Evolutionary conservation across 2,888 invertebrate genomes (phyloP).

Genomic region (Macaria liturata): DNA sequence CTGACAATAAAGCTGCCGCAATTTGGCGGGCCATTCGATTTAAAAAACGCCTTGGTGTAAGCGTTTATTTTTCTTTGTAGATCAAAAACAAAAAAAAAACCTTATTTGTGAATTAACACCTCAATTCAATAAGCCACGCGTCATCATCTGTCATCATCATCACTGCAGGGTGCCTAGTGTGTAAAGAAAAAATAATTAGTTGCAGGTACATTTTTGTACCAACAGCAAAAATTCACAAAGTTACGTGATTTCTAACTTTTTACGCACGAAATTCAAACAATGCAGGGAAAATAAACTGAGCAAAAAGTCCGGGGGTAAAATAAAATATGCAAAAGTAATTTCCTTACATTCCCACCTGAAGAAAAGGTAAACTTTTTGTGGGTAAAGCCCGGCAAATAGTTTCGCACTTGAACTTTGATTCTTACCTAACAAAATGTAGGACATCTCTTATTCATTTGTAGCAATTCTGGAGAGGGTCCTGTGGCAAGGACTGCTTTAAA

Average conservation of each 20-base stretch:
- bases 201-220: neutral
- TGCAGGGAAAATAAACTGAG: conserved; percentile 17
- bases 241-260: conserved; percentile 12
- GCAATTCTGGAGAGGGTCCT: conserved; percentile 61
- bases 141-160: too few relatives aligned
- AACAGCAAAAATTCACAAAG: conserved; percentile 3
- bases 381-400: conserved; percentile 24
- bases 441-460: conserved; percentile 68
- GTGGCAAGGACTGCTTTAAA: conserved; percentile 71
- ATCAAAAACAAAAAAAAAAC: too few relatives aligned
- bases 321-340: conserved; percentile 30
- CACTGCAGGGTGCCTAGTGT: too few relatives aligned
- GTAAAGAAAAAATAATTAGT: too few relatives aligned
- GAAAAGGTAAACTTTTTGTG: conserved; percentile 21
- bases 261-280: conserved; percentile 20
- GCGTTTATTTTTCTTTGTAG: too few relatives aligned
- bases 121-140: too few relatives aligned
- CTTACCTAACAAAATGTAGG: conserved; percentile 32
- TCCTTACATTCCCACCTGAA: conserved; percentile 19
- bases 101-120: too few relatives aligned
- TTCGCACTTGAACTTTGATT: conserved; percentile 34
- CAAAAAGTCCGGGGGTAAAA: conserved; percentile 16
- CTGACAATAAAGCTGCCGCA: too few relatives aligned
- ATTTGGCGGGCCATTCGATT: too few relatives aligned
- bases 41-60: too few relatives aligned